Percentiles rank a stretch among this genome's conserved stretches.
These are phyloP conservation scores for Onthophagus taurus DNA, from an alignment of 1,140 invertebrate species.

Conservation along the genomic window DNA sequence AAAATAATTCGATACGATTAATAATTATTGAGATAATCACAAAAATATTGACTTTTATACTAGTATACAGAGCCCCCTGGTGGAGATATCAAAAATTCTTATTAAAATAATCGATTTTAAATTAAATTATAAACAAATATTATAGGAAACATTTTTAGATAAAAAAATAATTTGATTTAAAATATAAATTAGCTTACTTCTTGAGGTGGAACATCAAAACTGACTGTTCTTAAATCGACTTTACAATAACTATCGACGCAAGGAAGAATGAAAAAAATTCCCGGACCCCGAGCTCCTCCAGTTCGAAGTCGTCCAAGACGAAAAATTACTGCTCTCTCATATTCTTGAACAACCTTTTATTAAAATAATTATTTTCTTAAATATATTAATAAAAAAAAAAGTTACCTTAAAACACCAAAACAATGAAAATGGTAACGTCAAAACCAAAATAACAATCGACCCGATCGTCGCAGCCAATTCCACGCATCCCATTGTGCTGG, in stretches of 20 bases:
- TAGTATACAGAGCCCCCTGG: no score
- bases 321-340: conserved; percentile 70
- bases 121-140: no score
- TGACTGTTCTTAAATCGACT: conserved; percentile 74
- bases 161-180: no score
- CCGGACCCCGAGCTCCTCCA: conserved; percentile 67
- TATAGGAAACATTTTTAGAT: no score
- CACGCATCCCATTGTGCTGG: conserved; percentile 47
- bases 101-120: no score
- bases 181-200: conserved; percentile 50
- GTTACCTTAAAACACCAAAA: conserved; percentile 76
- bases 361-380: conserved; percentile 5
- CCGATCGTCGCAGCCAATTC: conserved; percentile 72
- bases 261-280: conserved; percentile 81
- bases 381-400: neutral
- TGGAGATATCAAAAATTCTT: no score
- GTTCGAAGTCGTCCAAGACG: conserved; percentile 56
- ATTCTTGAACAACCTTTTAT: conserved; percentile 65
- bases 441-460: conserved; percentile 65
- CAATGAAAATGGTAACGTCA: conserved; percentile 76
- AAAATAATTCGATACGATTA: no score
- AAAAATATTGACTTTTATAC: no score
- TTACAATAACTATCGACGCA: conserved; percentile 86
- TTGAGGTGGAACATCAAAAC: conserved; percentile 76
- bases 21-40: no score